phyloP scores from a whole-genome alignment of 2,113 vertebrate species.

The Acrocephalus kingi region DNA sequence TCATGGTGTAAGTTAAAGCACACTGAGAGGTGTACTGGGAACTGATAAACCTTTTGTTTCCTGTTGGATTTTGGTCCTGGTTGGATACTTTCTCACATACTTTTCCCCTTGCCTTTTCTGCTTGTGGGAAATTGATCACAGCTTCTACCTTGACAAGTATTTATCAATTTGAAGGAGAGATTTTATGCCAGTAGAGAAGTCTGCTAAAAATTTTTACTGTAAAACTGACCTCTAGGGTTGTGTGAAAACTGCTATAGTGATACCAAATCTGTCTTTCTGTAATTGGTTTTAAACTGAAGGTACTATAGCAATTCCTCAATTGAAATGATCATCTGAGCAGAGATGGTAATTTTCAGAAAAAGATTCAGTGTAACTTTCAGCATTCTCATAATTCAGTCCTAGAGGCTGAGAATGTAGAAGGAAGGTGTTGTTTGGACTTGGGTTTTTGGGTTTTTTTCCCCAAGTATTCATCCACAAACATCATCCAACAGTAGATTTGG shows the following conservation, averaged over 20 bases:
- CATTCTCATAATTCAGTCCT: not conserved
- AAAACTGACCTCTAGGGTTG: not conserved
- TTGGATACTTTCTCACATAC: not conserved
- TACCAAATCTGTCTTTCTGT: not conserved
- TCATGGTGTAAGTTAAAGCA: not conserved
- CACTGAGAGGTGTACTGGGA: not conserved
- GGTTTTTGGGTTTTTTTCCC: not conserved
- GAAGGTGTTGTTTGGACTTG: not conserved
- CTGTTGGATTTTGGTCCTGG: not conserved
- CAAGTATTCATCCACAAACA: not conserved
- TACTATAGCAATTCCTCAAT: not conserved
- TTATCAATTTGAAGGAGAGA: not conserved
- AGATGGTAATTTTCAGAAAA: not conserved
- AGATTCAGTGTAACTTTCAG: not conserved
- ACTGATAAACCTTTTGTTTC: not conserved
- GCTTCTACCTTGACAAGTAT: not conserved
- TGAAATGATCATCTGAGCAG: not conserved
- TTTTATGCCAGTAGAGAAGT: not conserved
- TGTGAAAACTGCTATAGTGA: not conserved
- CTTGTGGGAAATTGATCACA: not conserved
- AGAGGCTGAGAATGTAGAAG: not conserved
- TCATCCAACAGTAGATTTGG: not conserved
- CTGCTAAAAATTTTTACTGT: not conserved
- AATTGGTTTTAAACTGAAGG: not conserved
- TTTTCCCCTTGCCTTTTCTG: not conserved